Evolutionary conservation across 53 echinoderm and acorn worm genomes (phyloP).

Genomic region (Paelopatides confundens): DNA sequence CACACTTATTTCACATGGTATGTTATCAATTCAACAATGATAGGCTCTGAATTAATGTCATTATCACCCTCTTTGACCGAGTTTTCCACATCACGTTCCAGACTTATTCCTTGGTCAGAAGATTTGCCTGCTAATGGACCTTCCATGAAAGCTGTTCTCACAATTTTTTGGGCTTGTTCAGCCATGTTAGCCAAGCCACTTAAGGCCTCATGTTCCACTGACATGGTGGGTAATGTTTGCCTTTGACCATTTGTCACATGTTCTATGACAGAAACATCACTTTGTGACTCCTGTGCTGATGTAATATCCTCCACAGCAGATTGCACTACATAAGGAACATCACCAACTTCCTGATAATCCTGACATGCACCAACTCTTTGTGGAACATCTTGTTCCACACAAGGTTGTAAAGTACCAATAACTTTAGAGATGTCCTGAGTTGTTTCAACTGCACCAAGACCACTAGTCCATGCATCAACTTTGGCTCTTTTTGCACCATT

Average conservation of each 20-base stretch:
- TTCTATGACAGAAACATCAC: not conserved
- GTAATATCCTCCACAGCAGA: not conserved
- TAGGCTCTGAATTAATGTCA: not conserved
- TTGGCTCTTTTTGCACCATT: not conserved
- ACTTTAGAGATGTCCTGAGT: not conserved
- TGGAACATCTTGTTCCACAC: not conserved
- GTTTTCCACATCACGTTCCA: not conserved
- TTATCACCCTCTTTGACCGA: not conserved
- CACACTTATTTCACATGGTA: too few species aligned
- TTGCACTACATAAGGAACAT: not conserved
- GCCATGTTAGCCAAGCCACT: conserved; percentile 6
- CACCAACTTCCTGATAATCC: not conserved
- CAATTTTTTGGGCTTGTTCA: not conserved
- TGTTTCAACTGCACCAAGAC: not conserved
- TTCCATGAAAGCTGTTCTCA: not conserved
- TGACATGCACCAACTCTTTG: not conserved
- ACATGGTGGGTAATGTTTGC: not conserved
- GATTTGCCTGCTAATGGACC: not conserved
- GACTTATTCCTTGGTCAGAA: not conserved
- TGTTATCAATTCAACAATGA: not conserved
- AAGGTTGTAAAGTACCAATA: not conserved
- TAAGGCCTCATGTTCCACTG: not conserved
- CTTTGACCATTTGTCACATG: not conserved
- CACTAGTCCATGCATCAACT: not conserved
- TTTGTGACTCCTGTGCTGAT: not conserved